phyloP scores from a whole-genome alignment of 2,797 vertebrate genomes.

The Enteromius argenteus region DNA sequence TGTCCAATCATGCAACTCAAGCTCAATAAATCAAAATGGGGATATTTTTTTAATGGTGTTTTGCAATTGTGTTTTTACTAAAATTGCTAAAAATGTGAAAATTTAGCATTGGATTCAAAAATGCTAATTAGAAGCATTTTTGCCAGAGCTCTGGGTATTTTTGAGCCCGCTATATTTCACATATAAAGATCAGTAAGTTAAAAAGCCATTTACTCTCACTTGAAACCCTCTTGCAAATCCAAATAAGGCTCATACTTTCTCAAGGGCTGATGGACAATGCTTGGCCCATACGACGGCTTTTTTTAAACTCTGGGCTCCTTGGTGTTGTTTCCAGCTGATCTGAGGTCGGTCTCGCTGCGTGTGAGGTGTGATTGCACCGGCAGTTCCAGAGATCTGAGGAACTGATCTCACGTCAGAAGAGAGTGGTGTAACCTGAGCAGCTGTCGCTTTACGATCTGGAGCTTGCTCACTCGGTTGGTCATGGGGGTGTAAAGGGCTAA shows the following conservation, averaged over 20 bases:
- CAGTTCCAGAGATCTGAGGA: not conserved
- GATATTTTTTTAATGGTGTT: not conserved
- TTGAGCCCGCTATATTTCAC: not conserved
- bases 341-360: not conserved
- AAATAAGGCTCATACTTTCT: constrained; percentile 71
- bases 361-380: not conserved
- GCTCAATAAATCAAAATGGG: not conserved
- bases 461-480: constrained; percentile 23
- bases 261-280: constrained; percentile 60
- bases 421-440: constrained; percentile 41
- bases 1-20: not conserved
- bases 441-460: constrained; percentile 53
- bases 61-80: not conserved
- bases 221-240: constrained; percentile 56
- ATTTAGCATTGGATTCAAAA: not conserved
- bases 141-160: not conserved
- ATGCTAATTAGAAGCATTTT: not conserved
- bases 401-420: constrained; percentile 43
- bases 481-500: constrained; percentile 19
- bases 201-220: not conserved
- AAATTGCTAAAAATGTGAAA: not conserved
- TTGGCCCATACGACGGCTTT: constrained; percentile 57
- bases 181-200: not conserved
- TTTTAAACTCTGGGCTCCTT: constrained; percentile 67
- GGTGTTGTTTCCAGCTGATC: constrained; percentile 34